Percentiles rank a stretch among this genome's conserved stretches.
Conservation (phyloP, 2,113 vertebrate species). For the Alectura lathami region DNA sequence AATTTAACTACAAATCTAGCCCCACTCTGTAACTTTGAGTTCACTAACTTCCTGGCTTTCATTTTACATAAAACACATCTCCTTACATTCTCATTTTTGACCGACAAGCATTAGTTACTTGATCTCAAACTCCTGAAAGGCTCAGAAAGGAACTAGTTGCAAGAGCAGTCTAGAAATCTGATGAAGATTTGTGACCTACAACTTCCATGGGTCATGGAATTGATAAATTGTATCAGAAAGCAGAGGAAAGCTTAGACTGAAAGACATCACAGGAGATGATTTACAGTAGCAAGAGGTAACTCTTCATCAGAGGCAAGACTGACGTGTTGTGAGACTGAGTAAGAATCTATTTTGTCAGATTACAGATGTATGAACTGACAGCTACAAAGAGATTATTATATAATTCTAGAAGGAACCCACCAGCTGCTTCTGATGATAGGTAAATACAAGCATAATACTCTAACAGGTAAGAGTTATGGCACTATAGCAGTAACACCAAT, state of each 20-base stretch:
- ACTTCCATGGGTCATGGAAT: not conserved
- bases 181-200: not conserved
- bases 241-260: not conserved
- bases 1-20: not conserved
- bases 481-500: not conserved
- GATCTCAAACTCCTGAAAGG: not conserved
- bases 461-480: not conserved
- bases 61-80: not conserved
- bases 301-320: not conserved
- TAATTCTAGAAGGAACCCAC: not conserved
- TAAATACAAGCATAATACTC: not conserved
- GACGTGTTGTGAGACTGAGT: not conserved
- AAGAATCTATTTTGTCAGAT: conserved; percentile 38
- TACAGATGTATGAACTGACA: conserved; percentile 17
- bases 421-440: not conserved
- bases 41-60: not conserved
- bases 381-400: not conserved
- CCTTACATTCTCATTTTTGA: not conserved
- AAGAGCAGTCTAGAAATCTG: not conserved
- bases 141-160: not conserved
- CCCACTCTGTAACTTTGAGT: not conserved
- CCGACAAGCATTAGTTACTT: not conserved
- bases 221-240: not conserved
- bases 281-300: not conserved
- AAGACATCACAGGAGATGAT: not conserved